Base-by-base conservation (phyloP, 2,888 invertebrate genomes). In the Meliscaeva auricollis region DNA sequence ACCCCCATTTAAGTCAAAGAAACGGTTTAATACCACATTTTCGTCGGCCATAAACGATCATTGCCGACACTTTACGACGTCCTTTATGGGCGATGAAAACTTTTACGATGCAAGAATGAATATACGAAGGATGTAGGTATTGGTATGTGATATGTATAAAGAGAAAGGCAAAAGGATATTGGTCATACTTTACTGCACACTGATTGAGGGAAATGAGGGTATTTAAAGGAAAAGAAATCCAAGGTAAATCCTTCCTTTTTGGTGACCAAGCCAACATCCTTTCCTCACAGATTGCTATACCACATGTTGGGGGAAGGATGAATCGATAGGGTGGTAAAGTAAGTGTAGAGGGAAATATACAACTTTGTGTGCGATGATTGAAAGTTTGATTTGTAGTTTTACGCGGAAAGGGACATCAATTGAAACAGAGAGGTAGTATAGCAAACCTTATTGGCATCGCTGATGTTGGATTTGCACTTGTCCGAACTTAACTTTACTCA, bases 1-100 rank as follows among this genome's bases (percentile, higher is more conserved):
- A 64, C 48, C 38, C 56, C 58, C 58, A 74, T 68, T 54, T 15
- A 77, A 82, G 77, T 82, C 82, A 70, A 73, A 87, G 77, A 50
- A 82, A 87, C 87, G 74, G 77, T 87, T 82, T 82, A 82, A 87
- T 80, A 87, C 88, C 87, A 76, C 83, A 85, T 87, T 88, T 88
- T 88, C 88, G 87, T 87, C 79, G 82, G 81, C 83, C 88, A 87
- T 88, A 88, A 88, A 88, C 88, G 88, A 88, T 88, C 88, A 88
- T 88, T 88, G 88, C 88, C 88, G 87, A 88, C 88, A 88, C 88
- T 88, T 88, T 88, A 88, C 87, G 87, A 88, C 83, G 87, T 87
- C 88, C 88, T 80, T 84, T 87, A 87, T 84, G 75, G 84, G 46
- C 82, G 87, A 87, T 87, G 87, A 82, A 81, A 87, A 87, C 87